phyloP scores from a whole-genome alignment of 64 coral and sea anemone genomes.

The Platygyra sinensis region DNA sequence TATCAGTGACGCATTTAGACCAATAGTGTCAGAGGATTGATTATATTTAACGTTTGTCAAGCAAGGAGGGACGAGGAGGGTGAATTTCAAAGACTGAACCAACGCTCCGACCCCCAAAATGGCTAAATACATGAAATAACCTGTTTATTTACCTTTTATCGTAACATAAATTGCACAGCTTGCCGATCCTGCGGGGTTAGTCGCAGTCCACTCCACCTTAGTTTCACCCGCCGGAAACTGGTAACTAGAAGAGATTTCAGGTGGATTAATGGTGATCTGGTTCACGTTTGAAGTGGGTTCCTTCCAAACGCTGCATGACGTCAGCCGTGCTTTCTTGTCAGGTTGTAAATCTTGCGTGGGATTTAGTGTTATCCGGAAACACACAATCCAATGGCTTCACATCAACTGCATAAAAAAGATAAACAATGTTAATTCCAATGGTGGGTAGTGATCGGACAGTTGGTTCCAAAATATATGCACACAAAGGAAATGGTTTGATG shows the following conservation, averaged over 20 bases:
- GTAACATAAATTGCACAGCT: conserved; percentile 47
- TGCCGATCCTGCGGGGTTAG: conserved; percentile 22
- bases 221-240: conserved; percentile 31
- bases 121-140: too few relatives aligned
- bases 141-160: conserved; percentile 17
- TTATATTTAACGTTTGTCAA: too few relatives aligned
- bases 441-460: too few relatives aligned
- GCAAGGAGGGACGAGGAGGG: too few relatives aligned
- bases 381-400: conserved; percentile 39
- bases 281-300: conserved; percentile 27
- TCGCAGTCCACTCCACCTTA: conserved; percentile 43
- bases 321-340: conserved; percentile 26
- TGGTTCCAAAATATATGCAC: too few relatives aligned
- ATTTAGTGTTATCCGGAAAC: conserved; percentile 30
- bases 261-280: conserved; percentile 5
- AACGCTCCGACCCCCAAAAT: too few relatives aligned
- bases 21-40: too few relatives aligned
- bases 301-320: conserved; percentile 52
- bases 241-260: conserved; percentile 30
- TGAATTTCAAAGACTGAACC: too few relatives aligned
- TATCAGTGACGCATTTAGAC: too few relatives aligned
- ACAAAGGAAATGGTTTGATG: too few relatives aligned
- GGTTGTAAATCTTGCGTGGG: conserved; percentile 2
- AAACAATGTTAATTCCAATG: background rate
- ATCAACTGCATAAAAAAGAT: conserved; percentile 24